These are phyloP conservation scores for Dryocosmus kuriphilus DNA, from an alignment of 2,888 invertebrate species.

Conservation along the genomic window DNA sequence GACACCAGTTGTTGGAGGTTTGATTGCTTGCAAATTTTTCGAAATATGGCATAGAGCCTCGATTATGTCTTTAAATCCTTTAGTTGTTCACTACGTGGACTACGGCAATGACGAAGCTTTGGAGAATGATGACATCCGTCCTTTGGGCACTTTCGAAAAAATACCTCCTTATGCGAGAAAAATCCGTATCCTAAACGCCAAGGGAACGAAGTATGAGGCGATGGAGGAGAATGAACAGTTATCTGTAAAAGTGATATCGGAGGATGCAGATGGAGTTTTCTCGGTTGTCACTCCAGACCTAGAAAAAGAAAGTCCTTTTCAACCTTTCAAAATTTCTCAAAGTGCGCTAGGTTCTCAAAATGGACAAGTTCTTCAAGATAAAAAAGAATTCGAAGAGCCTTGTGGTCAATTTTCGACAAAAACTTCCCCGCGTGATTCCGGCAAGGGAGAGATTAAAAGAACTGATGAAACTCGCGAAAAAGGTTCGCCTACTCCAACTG, in stretches of 20 bases:
- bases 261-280: constrained; percentile 30
- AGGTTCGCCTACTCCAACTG: neutral
- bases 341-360: neutral
- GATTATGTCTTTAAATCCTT: constrained; percentile 58
- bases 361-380: neutral
- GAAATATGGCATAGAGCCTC: constrained; percentile 64
- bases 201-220: constrained; percentile 37
- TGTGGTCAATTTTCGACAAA: neutral
- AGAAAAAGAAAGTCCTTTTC: neutral
- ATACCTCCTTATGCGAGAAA: constrained; percentile 47
- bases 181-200: constrained; percentile 38
- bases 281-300: neutral
- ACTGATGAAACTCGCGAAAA: neutral
- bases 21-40: constrained; percentile 59
- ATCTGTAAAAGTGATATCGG: constrained; percentile 37
- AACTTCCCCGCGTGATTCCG: neutral
- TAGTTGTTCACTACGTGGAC: constrained; percentile 63
- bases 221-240: constrained; percentile 51
- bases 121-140: constrained; percentile 55
- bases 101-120: constrained; percentile 61
- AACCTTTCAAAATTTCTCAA: neutral
- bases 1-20: constrained; percentile 54
- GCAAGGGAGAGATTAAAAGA: neutral
- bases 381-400: neutral
- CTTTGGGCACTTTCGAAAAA: constrained; percentile 40